Conservation (phyloP, 2,797 vertebrate genomes). For the Sorex maritimensis region DNA sequence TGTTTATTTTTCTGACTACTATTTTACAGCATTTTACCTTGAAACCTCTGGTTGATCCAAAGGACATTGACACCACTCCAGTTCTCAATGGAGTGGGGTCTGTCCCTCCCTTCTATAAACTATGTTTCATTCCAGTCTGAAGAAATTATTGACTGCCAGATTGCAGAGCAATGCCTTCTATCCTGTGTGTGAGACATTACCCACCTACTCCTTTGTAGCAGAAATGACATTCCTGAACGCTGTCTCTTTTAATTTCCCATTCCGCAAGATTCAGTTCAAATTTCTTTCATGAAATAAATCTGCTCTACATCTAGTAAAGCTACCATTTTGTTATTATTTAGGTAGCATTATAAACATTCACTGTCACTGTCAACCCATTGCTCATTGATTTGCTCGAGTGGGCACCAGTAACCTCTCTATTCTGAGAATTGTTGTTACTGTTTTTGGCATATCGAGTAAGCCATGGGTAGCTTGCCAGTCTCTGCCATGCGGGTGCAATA, state of each 20-base stretch:
- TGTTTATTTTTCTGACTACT: conserved; percentile 86
- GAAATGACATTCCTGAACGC: background rate
- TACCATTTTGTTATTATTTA: too few relatives aligned
- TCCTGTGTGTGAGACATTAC: too few relatives aligned
- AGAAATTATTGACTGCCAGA: background rate
- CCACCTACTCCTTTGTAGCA: background rate
- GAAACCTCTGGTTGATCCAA: conserved; percentile 71
- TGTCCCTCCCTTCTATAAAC: background rate
- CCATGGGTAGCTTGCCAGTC: too few relatives aligned
- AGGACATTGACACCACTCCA: conserved; percentile 53
- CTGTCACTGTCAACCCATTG: too few relatives aligned
- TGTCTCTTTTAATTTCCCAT: background rate
- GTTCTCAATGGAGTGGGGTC: rapidly evolving
- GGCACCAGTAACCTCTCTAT: too few relatives aligned
- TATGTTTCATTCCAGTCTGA: conserved; percentile 50
- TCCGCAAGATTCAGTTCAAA: background rate
- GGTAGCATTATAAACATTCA: too few relatives aligned
- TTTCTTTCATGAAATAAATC: background rate
- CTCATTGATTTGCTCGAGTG: too few relatives aligned
- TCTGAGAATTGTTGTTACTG: too few relatives aligned
- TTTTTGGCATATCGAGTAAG: too few relatives aligned
- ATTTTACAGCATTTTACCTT: conserved; percentile 88
- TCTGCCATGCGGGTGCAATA: too few relatives aligned
- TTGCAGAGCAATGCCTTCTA: too few relatives aligned
- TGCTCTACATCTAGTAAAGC: background rate